These are phyloP conservation scores for Sapayoa aenigma DNA, from an alignment of 2,113 vertebrate genomes.

Conservation along the genomic window DNA sequence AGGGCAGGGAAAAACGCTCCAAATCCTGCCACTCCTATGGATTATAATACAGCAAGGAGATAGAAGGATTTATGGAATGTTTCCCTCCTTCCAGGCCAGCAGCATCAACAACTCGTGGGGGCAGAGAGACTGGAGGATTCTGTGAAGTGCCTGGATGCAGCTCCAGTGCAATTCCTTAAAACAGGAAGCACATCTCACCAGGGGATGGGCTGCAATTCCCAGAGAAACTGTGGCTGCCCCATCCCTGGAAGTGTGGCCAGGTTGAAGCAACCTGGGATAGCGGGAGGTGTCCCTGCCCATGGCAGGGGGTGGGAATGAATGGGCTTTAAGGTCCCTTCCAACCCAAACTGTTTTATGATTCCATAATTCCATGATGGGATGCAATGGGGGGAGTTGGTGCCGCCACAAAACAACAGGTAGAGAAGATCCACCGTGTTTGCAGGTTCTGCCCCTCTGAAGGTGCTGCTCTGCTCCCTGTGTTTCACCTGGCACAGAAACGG, in stretches of 20 bases:
- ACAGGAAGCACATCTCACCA: accelerated
- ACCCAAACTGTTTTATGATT: neutral
- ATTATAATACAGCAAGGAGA: neutral
- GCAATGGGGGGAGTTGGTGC: accelerated
- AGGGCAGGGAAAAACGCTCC: neutral
- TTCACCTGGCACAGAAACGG: neutral
- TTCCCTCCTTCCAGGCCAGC: neutral
- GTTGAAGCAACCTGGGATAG: neutral
- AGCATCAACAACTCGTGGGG: neutral
- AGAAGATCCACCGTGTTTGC: accelerated
- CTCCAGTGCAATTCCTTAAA: neutral
- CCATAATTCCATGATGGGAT: neutral
- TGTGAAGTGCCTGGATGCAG: neutral
- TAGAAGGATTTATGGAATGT: neutral
- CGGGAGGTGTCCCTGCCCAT: neutral
- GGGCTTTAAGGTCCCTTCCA: neutral
- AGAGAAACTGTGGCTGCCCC: neutral
- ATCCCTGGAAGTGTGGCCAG: neutral
- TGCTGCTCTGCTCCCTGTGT: neutral
- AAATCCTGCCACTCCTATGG: neutral
- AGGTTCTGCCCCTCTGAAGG: neutral
- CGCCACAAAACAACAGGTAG: accelerated
- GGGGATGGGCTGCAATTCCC: neutral
- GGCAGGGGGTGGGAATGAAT: neutral
- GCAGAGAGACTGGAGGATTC: neutral